Conservation (phyloP, 2,113 vertebrate genomes). For the Dryoscopus gambensis region DNA sequence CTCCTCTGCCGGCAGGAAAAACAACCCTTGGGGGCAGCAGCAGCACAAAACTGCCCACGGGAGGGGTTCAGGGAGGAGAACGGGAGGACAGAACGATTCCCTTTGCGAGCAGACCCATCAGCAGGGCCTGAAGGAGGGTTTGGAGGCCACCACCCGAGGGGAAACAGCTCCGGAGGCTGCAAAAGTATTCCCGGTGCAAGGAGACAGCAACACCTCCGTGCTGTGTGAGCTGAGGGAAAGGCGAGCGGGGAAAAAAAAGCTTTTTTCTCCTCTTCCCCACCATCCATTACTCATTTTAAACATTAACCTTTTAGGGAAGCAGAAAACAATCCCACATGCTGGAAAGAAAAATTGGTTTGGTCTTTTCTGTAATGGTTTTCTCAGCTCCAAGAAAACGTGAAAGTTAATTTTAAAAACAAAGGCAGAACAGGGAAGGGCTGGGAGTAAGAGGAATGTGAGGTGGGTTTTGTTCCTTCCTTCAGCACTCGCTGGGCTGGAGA, state of each 20-base stretch:
- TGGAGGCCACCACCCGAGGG: background rate
- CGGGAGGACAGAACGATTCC: background rate
- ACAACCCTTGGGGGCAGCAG: background rate
- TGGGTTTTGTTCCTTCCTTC: background rate
- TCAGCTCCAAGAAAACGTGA: background rate
- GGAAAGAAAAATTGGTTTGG: slow-evolving; percentile 32
- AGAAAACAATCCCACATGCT: slow-evolving; percentile 27
- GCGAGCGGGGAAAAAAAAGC: background rate
- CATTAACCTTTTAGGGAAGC: slow-evolving; percentile 52
- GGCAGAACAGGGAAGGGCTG: background rate
- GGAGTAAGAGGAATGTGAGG: background rate
- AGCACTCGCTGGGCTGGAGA: background rate
- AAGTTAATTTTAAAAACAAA: slow-evolving; percentile 38
- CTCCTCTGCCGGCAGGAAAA: background rate
- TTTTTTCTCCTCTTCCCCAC: background rate
- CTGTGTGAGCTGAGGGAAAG: background rate
- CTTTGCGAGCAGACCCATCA: background rate
- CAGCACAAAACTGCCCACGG: background rate
- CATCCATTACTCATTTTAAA: slow-evolving; percentile 23
- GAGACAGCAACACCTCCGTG: background rate
- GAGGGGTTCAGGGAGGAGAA: background rate
- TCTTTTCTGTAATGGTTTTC: slow-evolving; percentile 44
- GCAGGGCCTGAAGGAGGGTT: background rate
- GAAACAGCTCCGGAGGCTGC: background rate
- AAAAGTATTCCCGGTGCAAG: background rate